Base-by-base conservation (phyloP, 2,113 vertebrate species). In the Mormyrus iriodes region DNA sequence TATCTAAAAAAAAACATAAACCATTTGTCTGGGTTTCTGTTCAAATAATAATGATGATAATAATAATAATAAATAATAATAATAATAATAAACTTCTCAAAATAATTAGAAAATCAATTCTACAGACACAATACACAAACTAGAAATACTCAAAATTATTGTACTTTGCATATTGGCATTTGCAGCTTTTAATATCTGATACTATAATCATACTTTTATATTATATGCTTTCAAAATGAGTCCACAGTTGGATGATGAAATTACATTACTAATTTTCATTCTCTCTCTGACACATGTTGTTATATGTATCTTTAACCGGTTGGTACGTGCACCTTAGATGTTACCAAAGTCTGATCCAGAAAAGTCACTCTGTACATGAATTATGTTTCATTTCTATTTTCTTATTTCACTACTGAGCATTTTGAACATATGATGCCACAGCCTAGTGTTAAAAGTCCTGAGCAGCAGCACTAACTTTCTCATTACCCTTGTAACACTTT, bases 1-100 rank as follows among this genome's bases (percentile, higher is more conserved):
- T 97, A 97, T 97, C 27, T 97, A 95, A 94, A 49, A 94, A 96
- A 97, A 96, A 96, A 94, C 96, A 95, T 94, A 95, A 92, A 89
- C 73, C 35, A 82, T 24, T 44, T 46, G 13, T 82, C 19, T 82
- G 76, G 76, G 31, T 82, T 44, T 82, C 31, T 82, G 2, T 79
- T 4, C 3, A 4, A 15, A 39, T 79, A 65, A 65, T 65, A 65
- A 69, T 69, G 24, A 24, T 53, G 17, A 17, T 52, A 46, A 46
- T 53, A 53, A 53, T 9, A 53, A 9, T 15, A 53, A 2, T 53
- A 15, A 53, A 53, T 53, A 24, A 21, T 61, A 53, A 21, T 21
- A 19, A 55, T 24, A 55, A 24, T 65, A 65, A 65, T 27, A 27
- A 52, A 52, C 13, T 52, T 52, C 17, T 52, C 51, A 6, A 5